Percentiles rank a stretch among this genome's conserved stretches.
These are phyloP conservation scores for Isichthys henryi DNA, from an alignment of 2,113 vertebrate species.

Conservation along the genomic window DNA sequence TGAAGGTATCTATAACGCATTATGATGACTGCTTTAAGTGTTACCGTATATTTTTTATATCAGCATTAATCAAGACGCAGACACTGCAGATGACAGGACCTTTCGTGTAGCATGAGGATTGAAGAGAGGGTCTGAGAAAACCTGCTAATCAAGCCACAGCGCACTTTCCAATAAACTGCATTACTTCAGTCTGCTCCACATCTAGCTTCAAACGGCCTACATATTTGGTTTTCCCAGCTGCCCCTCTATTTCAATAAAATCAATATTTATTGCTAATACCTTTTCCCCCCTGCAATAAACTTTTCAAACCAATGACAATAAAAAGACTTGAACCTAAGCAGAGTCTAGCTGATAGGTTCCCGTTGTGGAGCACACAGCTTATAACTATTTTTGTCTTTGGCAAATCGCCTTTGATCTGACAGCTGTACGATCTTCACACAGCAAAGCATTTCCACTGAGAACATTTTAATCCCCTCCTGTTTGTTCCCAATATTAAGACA, in stretches of 20 bases:
- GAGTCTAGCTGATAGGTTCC: not conserved
- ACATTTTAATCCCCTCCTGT: not conserved
- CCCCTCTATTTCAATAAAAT: not conserved
- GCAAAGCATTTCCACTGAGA: not conserved
- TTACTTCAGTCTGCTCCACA: not conserved
- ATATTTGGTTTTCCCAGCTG: not conserved
- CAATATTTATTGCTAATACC: not conserved
- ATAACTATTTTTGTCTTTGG: not conserved
- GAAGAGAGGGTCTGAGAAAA: not conserved
- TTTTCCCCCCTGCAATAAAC: not conserved
- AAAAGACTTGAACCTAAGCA: not conserved
- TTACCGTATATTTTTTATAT: not conserved
- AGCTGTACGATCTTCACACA: not conserved
- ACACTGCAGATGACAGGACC: not conserved
- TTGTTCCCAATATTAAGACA: not conserved
- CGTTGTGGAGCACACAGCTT: not conserved
- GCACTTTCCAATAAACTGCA: not conserved
- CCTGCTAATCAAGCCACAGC: rapidly evolving
- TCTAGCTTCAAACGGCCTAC: not conserved
- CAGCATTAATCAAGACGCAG: not conserved
- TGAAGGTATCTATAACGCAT: not conserved
- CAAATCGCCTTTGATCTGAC: not conserved
- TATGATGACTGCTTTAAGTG: not conserved
- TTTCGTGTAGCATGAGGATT: not conserved
- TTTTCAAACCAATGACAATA: not conserved